Conservation (phyloP, 2,113 vertebrate species). For the Brachyhypopomus gauderio region DNA sequence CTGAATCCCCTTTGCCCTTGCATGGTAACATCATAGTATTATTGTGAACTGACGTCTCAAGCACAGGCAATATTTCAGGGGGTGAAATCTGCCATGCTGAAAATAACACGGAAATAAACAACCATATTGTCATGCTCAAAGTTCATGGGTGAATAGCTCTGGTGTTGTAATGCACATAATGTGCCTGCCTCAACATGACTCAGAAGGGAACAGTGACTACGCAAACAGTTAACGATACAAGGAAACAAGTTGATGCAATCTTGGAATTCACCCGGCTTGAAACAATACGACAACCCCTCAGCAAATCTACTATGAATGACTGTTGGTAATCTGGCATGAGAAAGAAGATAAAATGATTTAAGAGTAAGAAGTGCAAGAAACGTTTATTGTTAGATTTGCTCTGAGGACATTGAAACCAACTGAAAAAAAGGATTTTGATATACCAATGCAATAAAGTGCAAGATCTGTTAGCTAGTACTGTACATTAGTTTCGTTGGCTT, state of each 20-base stretch:
- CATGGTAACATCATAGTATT: not conserved
- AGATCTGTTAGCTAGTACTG: conserved; percentile 78
- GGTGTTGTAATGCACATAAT: not conserved
- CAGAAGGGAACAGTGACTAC: conserved; percentile 10
- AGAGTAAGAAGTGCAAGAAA: conserved; percentile 71
- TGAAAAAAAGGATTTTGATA: conserved; percentile 78
- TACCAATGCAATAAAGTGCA: conserved; percentile 95
- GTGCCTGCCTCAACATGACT: not conserved
- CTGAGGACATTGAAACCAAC: conserved; percentile 90
- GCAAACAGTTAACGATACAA: not conserved
- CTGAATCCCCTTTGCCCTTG: not conserved
- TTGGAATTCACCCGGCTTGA: not conserved
- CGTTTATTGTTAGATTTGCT: conserved; percentile 87
- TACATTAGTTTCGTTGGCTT: conserved; percentile 77
- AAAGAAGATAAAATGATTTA: not conserved
- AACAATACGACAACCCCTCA: not conserved
- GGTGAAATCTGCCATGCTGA: not conserved
- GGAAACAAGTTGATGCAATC: conserved; percentile 2
- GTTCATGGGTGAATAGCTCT: not conserved
- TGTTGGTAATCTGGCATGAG: not conserved
- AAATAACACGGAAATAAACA: not conserved
- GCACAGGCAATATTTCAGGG: too few species aligned
- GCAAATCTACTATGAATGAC: not conserved
- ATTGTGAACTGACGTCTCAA: not conserved
- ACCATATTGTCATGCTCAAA: not conserved